Percentiles rank a stretch among this genome's conserved stretches.
Conservation (phyloP, 2,888 invertebrate species). For the Erebia epiphron region DNA sequence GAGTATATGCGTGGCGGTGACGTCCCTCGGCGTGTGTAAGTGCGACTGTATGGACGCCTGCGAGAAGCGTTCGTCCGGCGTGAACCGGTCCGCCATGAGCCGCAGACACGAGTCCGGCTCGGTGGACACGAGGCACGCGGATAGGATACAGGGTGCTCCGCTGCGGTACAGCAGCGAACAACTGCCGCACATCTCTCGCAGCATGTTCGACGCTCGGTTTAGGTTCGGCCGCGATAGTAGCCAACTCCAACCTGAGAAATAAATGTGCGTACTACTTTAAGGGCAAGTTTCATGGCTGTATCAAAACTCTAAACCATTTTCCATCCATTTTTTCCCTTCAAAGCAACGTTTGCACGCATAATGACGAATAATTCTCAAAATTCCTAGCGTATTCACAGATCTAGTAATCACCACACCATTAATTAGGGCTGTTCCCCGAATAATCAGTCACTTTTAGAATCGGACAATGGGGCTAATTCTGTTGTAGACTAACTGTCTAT, state of each 20-base stretch:
- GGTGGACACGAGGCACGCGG: conserved; percentile 98
- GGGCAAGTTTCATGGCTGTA: too few species aligned
- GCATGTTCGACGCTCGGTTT: conserved; percentile 91
- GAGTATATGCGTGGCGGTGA: conserved; percentile 98
- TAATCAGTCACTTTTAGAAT: too few species aligned
- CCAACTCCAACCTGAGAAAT: conserved; percentile 92
- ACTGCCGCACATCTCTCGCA: conserved; percentile 95
- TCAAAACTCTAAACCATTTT: too few species aligned
- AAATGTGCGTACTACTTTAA: not conserved
- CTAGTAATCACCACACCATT: too few species aligned
- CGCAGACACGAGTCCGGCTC: conserved; percentile 95
- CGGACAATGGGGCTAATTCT: too few species aligned
- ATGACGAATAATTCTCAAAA: too few species aligned
- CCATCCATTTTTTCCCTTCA: too few species aligned
- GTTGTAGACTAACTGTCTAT: too few species aligned
- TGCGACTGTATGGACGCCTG: conserved; percentile 94
- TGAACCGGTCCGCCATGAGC: conserved; percentile 96
- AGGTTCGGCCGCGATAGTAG: conserved; percentile 95
- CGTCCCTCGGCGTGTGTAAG: conserved; percentile 97
- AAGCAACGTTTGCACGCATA: too few species aligned
- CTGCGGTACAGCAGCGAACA: conserved; percentile 92
- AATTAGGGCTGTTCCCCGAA: too few species aligned
- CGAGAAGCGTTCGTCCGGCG: conserved; percentile 96
- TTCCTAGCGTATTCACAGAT: too few species aligned
- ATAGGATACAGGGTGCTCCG: conserved; percentile 95